Conservation (phyloP, 2,113 vertebrate species). For the Clinocottus analis region DNA sequence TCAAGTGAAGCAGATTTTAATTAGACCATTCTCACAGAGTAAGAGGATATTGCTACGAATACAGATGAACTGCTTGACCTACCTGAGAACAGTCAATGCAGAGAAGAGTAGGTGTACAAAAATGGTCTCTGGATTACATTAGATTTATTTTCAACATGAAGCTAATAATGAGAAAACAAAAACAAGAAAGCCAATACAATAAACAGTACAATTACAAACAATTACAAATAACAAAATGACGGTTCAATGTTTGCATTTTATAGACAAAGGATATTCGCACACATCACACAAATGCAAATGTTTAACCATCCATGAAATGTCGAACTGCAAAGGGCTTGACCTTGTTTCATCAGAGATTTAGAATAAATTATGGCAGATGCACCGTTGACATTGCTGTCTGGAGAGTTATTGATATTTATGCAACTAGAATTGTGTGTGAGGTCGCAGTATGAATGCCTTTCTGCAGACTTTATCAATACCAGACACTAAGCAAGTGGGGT, state of each 20-base stretch:
- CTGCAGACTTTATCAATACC: conserved; percentile 38
- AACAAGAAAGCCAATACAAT: not conserved
- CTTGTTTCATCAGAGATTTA: conserved; percentile 38
- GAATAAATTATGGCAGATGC: conserved; percentile 55
- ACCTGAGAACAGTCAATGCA: conserved; percentile 1
- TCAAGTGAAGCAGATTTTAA: conserved; percentile 40
- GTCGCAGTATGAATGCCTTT: conserved; percentile 45
- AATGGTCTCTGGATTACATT: not conserved
- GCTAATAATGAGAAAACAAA: not conserved
- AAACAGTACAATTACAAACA: not conserved
- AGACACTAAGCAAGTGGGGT: conserved; percentile 22
- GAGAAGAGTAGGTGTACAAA: conserved; percentile 13
- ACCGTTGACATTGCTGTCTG: conserved; percentile 37
- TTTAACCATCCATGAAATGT: conserved; percentile 4
- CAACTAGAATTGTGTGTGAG: conserved; percentile 47
- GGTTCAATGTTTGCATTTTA: not conserved
- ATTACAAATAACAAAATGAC: not conserved
- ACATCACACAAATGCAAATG: conserved; percentile 14
- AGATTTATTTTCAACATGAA: not conserved
- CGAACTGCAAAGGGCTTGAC: conserved; percentile 28
- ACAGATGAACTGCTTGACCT: not conserved
- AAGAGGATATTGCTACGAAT: conserved; percentile 14
- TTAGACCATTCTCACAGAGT: conserved; percentile 18
- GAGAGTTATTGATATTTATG: conserved; percentile 67
- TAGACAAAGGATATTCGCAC: conserved; percentile 2